phyloP scores from a whole-genome alignment of 2,113 vertebrate species.

The Stegastes partitus region DNA sequence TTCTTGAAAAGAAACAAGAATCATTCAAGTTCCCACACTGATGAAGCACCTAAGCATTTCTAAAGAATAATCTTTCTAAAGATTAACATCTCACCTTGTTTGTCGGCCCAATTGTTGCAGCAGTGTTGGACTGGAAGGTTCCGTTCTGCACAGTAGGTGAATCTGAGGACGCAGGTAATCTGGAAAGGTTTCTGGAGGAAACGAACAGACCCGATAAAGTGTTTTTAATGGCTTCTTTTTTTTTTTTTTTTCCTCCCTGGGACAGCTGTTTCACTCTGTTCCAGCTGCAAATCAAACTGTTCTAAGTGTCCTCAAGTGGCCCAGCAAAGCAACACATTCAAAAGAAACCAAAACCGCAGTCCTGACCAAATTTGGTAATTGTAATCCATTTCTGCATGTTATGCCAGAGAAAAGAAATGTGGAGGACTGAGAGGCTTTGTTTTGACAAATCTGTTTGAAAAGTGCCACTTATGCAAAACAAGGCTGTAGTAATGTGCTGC shows the following conservation, averaged over 20 bases:
- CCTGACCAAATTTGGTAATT: slow-evolving; percentile 29
- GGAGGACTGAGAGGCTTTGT: neutral
- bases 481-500: neutral
- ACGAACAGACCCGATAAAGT: neutral
- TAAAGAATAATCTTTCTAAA: neutral
- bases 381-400: slow-evolving; percentile 7
- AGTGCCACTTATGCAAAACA: neutral
- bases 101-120: slow-evolving; percentile 47
- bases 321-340: neutral
- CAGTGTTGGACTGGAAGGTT: slow-evolving; percentile 55
- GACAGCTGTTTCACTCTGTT: slow-evolving; percentile 4
- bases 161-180: slow-evolving; percentile 73
- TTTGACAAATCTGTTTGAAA: slow-evolving; percentile 8
- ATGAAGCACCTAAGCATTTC: neutral
- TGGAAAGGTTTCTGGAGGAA: slow-evolving; percentile 80
- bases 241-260: too few species aligned
- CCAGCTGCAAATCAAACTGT: slow-evolving; percentile 12
- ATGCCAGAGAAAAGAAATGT: slow-evolving; percentile 28
- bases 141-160: slow-evolving; percentile 73
- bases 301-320: slow-evolving; percentile 31
- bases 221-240: slow-evolving; percentile 20
- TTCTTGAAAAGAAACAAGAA: slow-evolving; percentile 61
- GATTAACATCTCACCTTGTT: slow-evolving; percentile 62
- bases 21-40: neutral
- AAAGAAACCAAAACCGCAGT: slow-evolving; percentile 28